Evolutionary conservation across 2,113 vertebrate genomes (phyloP), one percentile per base, ranked within the genome.

Genomic region (Aspidoscelis tigris): DNA sequence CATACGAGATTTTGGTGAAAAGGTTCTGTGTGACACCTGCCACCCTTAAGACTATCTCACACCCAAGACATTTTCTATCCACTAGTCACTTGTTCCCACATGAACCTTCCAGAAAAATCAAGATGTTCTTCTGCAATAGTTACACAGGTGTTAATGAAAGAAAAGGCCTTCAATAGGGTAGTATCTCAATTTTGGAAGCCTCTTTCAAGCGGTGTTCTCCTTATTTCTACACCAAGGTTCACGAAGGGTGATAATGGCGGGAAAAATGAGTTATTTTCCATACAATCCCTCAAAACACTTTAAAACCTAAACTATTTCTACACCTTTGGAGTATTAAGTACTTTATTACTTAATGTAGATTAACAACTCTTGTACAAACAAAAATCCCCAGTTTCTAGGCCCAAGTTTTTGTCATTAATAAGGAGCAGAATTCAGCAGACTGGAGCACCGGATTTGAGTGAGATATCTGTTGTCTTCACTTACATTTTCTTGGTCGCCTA

Each of bases 401-500:
- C 77, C 9, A 22, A 7, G 41, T 11, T 64, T 39, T 65, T 65
- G 39, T 39, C 43, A 43, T 16, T 43, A 65, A 78, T 9, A 77
- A 61, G 3, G 5, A 50, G n/a, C 20, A 75, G 7, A 20, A 47
- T 41, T 61, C 12, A 6, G 20, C 41, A 76, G 58, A 61, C 3
- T 22, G 7, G 5, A 10, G 4, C 64, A 26, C 72, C 18, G 3
- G 7, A 4, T 68, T 39, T 44, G 22, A 24, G 16, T 12, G 39
- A 12, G 10, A 53, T 7, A 18, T 1, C 0, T 20, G 55, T n/a
- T 26, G 74, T n/a, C 1, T 21, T 71, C 12, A 87, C 94, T 95
- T 79, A 95, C 94, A 53, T 96, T 95, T 41, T 92, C 90, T 66
- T 91, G 88, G 71, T 88, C 90, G 22, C 89, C 93, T 73, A 91